These are phyloP conservation scores for Arctia plantaginis DNA, from an alignment of 2,888 invertebrate species.

Conservation along the genomic window DNA sequence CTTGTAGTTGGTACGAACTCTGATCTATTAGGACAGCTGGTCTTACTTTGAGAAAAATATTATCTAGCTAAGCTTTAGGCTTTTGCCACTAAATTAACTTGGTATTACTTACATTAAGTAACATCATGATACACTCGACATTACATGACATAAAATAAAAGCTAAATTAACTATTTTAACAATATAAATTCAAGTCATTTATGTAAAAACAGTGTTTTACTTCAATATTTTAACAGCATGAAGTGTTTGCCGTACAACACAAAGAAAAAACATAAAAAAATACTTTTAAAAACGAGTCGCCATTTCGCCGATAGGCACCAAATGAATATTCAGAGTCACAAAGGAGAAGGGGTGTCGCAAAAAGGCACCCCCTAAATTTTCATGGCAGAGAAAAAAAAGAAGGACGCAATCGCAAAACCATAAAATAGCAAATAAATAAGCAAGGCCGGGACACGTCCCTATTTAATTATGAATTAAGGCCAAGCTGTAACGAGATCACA, in stretches of 20 bases:
- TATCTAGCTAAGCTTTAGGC: neutral
- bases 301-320: constrained; percentile 79
- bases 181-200: constrained; percentile 37
- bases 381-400: constrained; percentile 65
- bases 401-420: constrained; percentile 76
- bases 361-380: constrained; percentile 73
- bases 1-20: neutral
- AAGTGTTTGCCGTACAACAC: constrained; percentile 68
- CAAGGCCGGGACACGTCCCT: constrained; percentile 78
- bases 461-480: constrained; percentile 86
- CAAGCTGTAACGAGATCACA: constrained; percentile 84
- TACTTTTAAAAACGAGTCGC: constrained; percentile 78
- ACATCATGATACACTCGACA: too few relatives aligned
- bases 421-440: constrained; percentile 84
- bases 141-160: neutral
- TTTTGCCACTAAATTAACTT: neutral
- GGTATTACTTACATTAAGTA: neutral
- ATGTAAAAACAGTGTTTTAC: constrained; percentile 61
- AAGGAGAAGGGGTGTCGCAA: constrained; percentile 79
- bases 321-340: constrained; percentile 84
- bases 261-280: constrained; percentile 74
- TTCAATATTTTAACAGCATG: constrained; percentile 71
- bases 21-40: neutral
- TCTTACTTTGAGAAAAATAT: neutral
- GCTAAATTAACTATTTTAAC: constrained; percentile 20